These are phyloP conservation scores for Holcopasites calliopsidis DNA, from an alignment of 1,140 invertebrate genomes.

Conservation along the genomic window DNA sequence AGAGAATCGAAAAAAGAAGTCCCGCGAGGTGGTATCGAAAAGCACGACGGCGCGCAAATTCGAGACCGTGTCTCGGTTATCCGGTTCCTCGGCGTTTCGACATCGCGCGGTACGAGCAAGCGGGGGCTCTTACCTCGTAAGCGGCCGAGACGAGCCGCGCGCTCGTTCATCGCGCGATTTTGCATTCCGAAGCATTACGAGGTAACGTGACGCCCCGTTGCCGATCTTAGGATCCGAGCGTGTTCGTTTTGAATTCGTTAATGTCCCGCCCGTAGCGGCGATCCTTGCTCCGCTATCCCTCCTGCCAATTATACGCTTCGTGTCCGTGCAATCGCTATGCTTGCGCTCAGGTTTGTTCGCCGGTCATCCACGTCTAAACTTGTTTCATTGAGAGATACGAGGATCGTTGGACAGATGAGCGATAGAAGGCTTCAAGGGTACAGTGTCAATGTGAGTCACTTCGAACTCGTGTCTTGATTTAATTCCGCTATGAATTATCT, in stretches of 20 bases:
- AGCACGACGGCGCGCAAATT: not conserved
- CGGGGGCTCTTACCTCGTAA: constrained; percentile 32
- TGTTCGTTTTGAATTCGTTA: constrained; percentile 34
- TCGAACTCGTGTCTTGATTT: too few species aligned
- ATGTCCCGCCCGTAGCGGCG: not conserved
- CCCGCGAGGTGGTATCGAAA: not conserved
- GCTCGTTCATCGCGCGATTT: constrained; percentile 42
- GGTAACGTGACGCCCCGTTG: constrained; percentile 29
- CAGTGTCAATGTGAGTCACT: too few species aligned
- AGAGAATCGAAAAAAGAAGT: not conserved
- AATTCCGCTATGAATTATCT: too few species aligned
- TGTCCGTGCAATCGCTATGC: too few species aligned
- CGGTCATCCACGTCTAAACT: too few species aligned
- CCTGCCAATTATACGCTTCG: too few species aligned
- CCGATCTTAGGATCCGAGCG: constrained; percentile 39
- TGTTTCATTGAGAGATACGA: too few species aligned
- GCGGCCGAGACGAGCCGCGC: constrained; percentile 2
- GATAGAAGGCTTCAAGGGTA: too few species aligned
- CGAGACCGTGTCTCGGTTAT: not conserved
- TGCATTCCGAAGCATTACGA: constrained; percentile 50
- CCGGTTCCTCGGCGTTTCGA: constrained; percentile 26
- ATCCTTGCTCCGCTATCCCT: not conserved
- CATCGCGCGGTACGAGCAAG: constrained; percentile 5
- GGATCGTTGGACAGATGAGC: too few species aligned
- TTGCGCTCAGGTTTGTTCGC: too few species aligned